These are phyloP conservation scores for Aphelenchoides besseyi DNA, from an alignment of 1,140 invertebrate genomes.

Conservation along the genomic window DNA sequence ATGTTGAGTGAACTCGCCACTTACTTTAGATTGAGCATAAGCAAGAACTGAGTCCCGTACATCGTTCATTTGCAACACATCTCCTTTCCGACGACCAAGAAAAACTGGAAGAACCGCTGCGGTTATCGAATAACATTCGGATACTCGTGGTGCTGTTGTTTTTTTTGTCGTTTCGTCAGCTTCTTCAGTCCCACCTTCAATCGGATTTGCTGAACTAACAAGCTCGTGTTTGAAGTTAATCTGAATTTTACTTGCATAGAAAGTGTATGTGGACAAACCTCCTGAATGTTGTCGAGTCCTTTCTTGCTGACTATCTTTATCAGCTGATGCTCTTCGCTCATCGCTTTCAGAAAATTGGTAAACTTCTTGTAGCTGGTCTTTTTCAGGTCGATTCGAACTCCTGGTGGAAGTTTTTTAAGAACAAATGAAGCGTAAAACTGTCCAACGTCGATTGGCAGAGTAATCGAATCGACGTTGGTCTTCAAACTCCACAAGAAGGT, in stretches of 20 bases:
- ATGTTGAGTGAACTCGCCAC: too few species aligned
- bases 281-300: conserved; percentile 43
- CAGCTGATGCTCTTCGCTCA: conserved; percentile 29
- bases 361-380: conserved; percentile 51
- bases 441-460: conserved; percentile 46
- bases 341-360: conserved; percentile 35
- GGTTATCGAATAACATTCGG: conserved; percentile 42
- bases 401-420: conserved; percentile 36
- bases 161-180: background rate
- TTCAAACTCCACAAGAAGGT: conserved; percentile 36
- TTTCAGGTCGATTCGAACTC: conserved; percentile 37
- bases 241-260: conserved; percentile 24
- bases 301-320: conserved; percentile 43
- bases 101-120: conserved; percentile 34
- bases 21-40: conserved; percentile 26
- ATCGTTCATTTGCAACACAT: conserved; percentile 33
- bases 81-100: conserved; percentile 26
- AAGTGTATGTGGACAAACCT: conserved; percentile 28
- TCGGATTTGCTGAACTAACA: conserved; percentile 26
- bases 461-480: conserved; percentile 1
- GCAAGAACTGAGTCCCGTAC: conserved; percentile 26
- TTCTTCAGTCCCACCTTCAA: conserved; percentile 15
- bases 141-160: conserved; percentile 11
- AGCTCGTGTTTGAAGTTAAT: conserved; percentile 38
- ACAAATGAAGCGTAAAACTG: conserved; percentile 46